Percentiles rank a stretch among this genome's conserved stretches.
Conservation (phyloP, 30 jellyfish, hydroid and myxozoan genomes). For the Euphysa ruthae region DNA sequence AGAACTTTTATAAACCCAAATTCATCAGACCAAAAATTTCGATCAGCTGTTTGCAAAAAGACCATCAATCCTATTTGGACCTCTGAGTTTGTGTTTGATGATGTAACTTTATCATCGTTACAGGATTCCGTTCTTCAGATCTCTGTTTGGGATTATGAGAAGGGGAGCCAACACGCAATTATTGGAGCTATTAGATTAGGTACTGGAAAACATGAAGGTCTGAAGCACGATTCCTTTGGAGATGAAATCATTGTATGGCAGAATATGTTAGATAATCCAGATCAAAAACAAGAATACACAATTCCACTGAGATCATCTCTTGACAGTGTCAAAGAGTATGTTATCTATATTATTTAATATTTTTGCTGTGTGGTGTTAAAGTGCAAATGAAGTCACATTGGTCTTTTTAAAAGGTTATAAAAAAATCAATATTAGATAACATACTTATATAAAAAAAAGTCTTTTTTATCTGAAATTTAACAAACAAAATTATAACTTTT, state of each 20-base stretch:
- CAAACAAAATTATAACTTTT: no score
- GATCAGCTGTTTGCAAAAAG: constrained; percentile 36
- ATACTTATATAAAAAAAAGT: no score
- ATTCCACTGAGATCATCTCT: constrained; percentile 70
- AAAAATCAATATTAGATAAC: no score
- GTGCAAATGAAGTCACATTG: no score
- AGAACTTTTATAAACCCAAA: background rate
- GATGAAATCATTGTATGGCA: constrained; percentile 75
- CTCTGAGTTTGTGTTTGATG: constrained; percentile 35
- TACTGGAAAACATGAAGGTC: constrained; percentile 44
- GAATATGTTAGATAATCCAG: constrained; percentile 65
- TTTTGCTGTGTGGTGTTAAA: no score
- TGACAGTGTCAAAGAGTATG: constrained; percentile 60
- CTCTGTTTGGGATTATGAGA: constrained; percentile 49
- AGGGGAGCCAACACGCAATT: constrained; percentile 38
- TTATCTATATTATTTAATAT: no score
- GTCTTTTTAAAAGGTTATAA: no score
- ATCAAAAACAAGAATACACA: constrained; percentile 18
- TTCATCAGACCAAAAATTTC: constrained; percentile 3
- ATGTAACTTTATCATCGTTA: constrained; percentile 43
- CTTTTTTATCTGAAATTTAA: no score
- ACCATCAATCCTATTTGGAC: constrained; percentile 82
- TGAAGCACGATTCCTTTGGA: constrained; percentile 61
- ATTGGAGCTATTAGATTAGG: constrained; percentile 82
- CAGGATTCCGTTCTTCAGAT: constrained; percentile 59